Conservation (phyloP, 2,888 invertebrate species). For the Nebria brevicollis region DNA sequence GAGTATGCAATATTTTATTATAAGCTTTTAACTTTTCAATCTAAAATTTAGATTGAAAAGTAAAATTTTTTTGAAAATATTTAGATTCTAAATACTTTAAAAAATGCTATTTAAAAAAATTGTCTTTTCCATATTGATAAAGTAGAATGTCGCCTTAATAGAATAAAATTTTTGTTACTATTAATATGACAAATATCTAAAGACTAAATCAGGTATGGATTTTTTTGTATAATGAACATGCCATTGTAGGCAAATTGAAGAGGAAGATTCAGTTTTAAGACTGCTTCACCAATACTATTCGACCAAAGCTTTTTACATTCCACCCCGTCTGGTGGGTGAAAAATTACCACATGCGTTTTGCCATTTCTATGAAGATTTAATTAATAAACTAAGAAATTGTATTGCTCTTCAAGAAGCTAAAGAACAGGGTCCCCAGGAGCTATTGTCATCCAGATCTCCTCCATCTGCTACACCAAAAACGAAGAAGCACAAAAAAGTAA, state of each 20-base stretch:
- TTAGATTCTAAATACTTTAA: no score
- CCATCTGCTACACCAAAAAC: not conserved
- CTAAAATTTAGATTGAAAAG: no score
- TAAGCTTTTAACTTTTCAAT: not conserved
- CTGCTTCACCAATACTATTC: constrained; percentile 59
- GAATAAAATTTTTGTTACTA: no score
- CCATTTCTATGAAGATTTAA: constrained; percentile 57
- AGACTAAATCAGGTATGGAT: no score
- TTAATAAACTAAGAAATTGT: constrained; percentile 27
- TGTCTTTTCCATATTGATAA: no score
- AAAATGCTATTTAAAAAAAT: no score
- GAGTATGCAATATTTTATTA: constrained; percentile 61
- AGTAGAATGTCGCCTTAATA: no score
- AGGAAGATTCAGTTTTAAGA: constrained; percentile 58
- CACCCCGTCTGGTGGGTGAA: constrained; percentile 58
- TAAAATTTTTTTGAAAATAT: no score
- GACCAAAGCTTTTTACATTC: constrained; percentile 59
- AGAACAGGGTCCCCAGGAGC: not conserved
- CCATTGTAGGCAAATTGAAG: constrained; percentile 55
- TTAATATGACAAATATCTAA: no score
- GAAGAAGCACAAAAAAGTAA: constrained; percentile 9
- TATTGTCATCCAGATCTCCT: not conserved
- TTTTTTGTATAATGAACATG: no score
- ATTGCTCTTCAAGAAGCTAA: not conserved
- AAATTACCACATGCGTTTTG: constrained; percentile 55